Percentiles rank a stretch among this genome's conserved stretches.
These are phyloP conservation scores for Pedionomus torquatus DNA, from an alignment of 2,113 vertebrate genomes.

Conservation along the genomic window DNA sequence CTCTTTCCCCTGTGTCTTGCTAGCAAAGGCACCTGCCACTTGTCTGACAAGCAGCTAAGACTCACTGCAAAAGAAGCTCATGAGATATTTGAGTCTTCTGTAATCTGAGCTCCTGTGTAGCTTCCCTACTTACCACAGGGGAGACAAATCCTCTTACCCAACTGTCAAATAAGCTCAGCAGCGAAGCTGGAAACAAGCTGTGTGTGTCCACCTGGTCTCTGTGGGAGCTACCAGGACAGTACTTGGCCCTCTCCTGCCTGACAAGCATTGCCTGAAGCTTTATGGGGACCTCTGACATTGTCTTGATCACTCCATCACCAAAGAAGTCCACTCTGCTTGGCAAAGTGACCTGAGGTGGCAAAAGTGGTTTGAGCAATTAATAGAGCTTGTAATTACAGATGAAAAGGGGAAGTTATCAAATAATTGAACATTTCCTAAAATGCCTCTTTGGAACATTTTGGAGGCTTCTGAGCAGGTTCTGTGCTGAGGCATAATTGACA, in stretches of 20 bases:
- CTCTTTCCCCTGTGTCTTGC: neutral
- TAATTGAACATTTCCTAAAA: neutral
- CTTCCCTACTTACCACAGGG: neutral
- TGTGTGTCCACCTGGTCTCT: fast-evolving
- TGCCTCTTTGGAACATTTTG: neutral
- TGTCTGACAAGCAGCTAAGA: neutral
- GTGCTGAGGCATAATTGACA: neutral
- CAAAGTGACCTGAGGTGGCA: neutral
- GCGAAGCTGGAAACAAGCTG: neutral
- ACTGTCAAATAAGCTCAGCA: neutral
- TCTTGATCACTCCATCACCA: fast-evolving
- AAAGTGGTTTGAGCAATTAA: neutral
- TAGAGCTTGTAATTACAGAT: neutral
- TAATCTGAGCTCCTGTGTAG: neutral
- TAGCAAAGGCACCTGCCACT: neutral
- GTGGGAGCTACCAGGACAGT: neutral
- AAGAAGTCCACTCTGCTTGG: neutral
- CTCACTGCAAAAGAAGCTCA: neutral
- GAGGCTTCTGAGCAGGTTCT: neutral
- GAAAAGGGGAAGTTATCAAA: neutral
- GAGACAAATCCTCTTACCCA: constrained; percentile 10
- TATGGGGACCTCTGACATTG: neutral
- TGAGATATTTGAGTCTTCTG: neutral
- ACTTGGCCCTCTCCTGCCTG: neutral
- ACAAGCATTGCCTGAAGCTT: neutral